Evolutionary conservation across 2,888 invertebrate genomes (phyloP).

Genomic region (Limnephilus marmoratus): DNA sequence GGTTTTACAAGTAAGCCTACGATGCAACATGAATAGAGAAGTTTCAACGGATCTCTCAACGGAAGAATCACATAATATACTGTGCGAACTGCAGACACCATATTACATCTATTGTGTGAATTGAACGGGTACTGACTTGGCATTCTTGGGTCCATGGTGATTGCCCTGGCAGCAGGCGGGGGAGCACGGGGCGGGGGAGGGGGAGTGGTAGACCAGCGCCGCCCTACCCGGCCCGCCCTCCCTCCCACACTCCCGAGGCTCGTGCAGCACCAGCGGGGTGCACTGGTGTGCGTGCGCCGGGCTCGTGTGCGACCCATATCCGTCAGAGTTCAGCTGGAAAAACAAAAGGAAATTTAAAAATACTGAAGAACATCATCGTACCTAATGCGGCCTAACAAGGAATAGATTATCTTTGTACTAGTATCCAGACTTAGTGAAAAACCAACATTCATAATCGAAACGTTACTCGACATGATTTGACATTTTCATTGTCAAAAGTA

Average conservation of each 20-base stretch:
- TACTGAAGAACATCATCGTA: background rate
- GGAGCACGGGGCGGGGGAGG: slow-evolving; percentile 64
- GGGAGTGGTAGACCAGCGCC: background rate
- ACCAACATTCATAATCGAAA: too few species aligned
- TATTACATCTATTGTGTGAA: background rate
- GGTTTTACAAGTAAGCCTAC: too few species aligned
- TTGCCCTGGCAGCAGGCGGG: slow-evolving; percentile 72
- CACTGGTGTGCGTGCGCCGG: slow-evolving; percentile 81
- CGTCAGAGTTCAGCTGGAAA: slow-evolving; percentile 89
- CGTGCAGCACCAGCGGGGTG: slow-evolving; percentile 87
- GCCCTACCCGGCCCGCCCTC: slow-evolving; percentile 36
- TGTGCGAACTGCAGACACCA: background rate
- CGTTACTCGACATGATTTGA: too few species aligned
- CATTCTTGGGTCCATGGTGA: slow-evolving; percentile 87
- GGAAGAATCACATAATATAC: background rate
- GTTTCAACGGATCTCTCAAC: background rate
- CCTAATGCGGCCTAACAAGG: background rate
- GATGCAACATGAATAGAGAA: background rate
- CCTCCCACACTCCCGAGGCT: slow-evolving; percentile 70
- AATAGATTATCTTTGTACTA: background rate
- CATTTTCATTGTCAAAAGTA: too few species aligned
- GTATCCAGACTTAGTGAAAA: too few species aligned
- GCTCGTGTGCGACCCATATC: slow-evolving; percentile 91
- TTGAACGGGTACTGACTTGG: slow-evolving; percentile 84
- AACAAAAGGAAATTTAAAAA: slow-evolving; percentile 55